Conservation (phyloP, 2,888 invertebrate species). For the Hecatera dysodea region DNA sequence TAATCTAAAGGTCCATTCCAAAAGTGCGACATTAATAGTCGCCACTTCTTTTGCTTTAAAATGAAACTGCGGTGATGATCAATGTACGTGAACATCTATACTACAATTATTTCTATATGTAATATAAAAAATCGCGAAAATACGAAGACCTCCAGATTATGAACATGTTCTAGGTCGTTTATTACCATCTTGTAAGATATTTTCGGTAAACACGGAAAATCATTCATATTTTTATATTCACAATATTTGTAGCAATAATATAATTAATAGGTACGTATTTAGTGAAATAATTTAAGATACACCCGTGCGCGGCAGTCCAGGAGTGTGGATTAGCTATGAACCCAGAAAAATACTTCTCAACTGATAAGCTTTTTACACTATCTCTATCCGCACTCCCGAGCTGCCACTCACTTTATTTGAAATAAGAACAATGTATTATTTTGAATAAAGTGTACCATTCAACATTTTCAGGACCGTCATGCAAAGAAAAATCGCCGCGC, state of each 20-base stretch:
- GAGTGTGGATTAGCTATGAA: not conserved
- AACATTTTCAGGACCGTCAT: slow-evolving; percentile 80
- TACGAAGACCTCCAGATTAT: slow-evolving; percentile 35
- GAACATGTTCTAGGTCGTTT: slow-evolving; percentile 13
- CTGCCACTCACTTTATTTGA: slow-evolving; percentile 22
- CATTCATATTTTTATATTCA: slow-evolving; percentile 45
- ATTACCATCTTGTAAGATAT: slow-evolving; percentile 45
- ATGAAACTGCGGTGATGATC: slow-evolving; percentile 1
- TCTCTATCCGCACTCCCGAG: not conserved
- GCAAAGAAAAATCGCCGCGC: slow-evolving; percentile 79
- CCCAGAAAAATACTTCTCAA: too few relatives aligned
- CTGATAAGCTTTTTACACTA: not conserved
- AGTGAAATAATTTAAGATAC: slow-evolving; percentile 3
- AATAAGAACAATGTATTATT: slow-evolving; percentile 3
- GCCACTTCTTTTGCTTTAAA: slow-evolving; percentile 2
- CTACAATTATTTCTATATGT: not conserved
- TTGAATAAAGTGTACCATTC: slow-evolving; percentile 20
- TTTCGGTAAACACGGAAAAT: slow-evolving; percentile 15
- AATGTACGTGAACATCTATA: not conserved
- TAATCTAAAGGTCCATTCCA: slow-evolving; percentile 32
- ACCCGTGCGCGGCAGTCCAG: slow-evolving; percentile 19
- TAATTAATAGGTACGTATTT: slow-evolving; percentile 43
- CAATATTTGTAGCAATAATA: slow-evolving; percentile 43
- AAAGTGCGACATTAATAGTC: slow-evolving; percentile 2
- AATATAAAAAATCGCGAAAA: not conserved